Percentiles rank a stretch among this genome's conserved stretches.
phyloP scores from a whole-genome alignment of 2,888 invertebrate species.

The Caenorhabditis zanzibari region DNA sequence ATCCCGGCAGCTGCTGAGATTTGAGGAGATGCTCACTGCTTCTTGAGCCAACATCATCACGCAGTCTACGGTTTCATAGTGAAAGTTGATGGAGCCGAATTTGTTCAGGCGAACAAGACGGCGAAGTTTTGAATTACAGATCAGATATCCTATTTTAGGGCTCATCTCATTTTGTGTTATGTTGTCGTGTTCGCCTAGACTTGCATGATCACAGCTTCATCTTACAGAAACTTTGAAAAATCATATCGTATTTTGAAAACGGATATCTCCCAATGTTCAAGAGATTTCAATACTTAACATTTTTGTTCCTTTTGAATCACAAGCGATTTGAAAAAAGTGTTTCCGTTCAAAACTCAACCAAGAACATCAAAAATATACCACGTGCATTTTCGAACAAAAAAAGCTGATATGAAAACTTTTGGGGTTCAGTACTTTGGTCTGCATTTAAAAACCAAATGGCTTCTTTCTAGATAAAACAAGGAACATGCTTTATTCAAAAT shows the following conservation, averaged over 20 bases:
- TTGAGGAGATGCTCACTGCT: constrained; percentile 19
- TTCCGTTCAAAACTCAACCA: background rate
- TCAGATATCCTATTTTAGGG: constrained; percentile 22
- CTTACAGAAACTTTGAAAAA: too few species aligned
- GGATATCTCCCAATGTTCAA: background rate
- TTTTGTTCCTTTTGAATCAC: background rate
- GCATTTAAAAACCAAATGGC: constrained; percentile 8
- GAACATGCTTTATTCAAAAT: background rate
- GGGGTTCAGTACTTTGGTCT: background rate
- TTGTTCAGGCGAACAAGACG: constrained; percentile 9
- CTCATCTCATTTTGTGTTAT: background rate
- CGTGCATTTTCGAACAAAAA: background rate
- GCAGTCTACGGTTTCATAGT: constrained; percentile 44
- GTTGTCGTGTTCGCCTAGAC: background rate
- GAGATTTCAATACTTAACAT: background rate
- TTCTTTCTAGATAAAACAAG: background rate
- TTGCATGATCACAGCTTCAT: background rate
- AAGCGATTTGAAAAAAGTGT: background rate
- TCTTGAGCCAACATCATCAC: constrained; percentile 15
- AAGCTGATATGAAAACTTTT: background rate
- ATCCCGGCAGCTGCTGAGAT: constrained; percentile 25
- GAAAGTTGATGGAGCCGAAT: constrained; percentile 22
- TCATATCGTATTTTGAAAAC: too few species aligned
- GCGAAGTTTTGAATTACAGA: constrained; percentile 22
- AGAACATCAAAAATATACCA: background rate